A percentile compares a stretch with the other conserved stretches of the same genome.
Evolutionary conservation across 2,888 invertebrate species (phyloP).

Genomic region (Lasius fuliginosus): DNA sequence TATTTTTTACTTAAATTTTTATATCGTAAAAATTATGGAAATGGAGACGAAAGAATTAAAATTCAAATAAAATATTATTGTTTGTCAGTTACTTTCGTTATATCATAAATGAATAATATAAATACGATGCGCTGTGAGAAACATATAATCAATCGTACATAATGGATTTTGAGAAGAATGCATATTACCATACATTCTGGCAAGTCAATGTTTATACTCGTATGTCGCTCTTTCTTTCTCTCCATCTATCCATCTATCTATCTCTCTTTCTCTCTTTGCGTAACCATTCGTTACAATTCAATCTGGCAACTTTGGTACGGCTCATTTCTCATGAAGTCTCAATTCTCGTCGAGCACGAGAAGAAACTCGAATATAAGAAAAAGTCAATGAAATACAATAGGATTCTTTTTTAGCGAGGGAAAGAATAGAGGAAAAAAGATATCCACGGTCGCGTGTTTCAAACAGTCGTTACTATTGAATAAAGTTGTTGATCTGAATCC

Average conservation of each 20-base stretch:
- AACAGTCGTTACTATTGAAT: constrained; percentile 4
- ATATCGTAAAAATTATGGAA: background rate
- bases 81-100: background rate
- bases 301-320: constrained; percentile 63
- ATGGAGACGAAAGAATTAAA: background rate
- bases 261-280: constrained; percentile 33
- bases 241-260: background rate
- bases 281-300: constrained; percentile 51
- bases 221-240: no score
- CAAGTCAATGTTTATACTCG: constrained; percentile 54
- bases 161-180: background rate
- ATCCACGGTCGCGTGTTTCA: background rate
- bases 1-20: background rate
- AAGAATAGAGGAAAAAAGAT: background rate
- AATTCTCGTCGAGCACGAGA: constrained; percentile 17
- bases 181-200: background rate
- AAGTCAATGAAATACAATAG: constrained; percentile 44
- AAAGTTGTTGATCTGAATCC: background rate
- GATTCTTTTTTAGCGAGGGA: constrained; percentile 12
- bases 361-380: constrained; percentile 17
- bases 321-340: constrained; percentile 58
- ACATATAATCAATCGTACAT: background rate
- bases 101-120: background rate
- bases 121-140: background rate
- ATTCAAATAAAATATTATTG: constrained; percentile 4